Evolutionary conservation across 2,797 vertebrate genomes (phyloP).

Genomic region (Clamator glandarius): DNA sequence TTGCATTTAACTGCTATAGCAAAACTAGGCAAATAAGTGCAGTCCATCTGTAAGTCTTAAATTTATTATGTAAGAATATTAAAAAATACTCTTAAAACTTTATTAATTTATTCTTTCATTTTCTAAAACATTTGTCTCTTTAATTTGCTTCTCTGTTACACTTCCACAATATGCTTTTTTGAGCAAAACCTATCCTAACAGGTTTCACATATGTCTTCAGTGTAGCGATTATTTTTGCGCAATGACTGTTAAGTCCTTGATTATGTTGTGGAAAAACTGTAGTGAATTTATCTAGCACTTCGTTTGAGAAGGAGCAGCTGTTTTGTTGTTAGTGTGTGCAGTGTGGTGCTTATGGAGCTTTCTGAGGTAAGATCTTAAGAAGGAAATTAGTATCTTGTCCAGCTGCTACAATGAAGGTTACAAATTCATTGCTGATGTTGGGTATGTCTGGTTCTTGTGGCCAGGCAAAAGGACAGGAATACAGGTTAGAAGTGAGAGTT

Average conservation of each 20-base stretch:
- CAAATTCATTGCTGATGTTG: neutral
- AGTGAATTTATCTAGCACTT: neutral
- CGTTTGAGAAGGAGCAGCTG: neutral
- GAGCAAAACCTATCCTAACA: neutral
- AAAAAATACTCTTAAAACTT: neutral
- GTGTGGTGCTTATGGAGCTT: neutral
- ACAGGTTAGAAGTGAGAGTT: neutral
- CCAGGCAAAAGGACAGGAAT: neutral
- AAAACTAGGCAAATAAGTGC: neutral
- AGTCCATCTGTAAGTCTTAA: neutral
- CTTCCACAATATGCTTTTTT: neutral
- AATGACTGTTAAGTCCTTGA: constrained; percentile 18
- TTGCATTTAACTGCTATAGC: neutral
- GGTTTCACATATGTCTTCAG: neutral
- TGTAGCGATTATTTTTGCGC: neutral
- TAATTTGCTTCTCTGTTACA: constrained; percentile 39
- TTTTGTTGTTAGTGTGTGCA: neutral
- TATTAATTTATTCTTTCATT: constrained; percentile 15
- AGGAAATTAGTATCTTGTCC: neutral
- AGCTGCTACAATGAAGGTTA: neutral
- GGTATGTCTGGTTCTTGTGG: fast-evolving
- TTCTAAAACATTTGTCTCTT: constrained; percentile 13
- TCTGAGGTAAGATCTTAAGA: neutral
- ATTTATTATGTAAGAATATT: neutral
- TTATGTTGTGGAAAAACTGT: neutral